These are phyloP conservation scores for Pachymerium ferrugineum DNA, from an alignment of 2,888 invertebrate genomes.

Conservation along the genomic window DNA sequence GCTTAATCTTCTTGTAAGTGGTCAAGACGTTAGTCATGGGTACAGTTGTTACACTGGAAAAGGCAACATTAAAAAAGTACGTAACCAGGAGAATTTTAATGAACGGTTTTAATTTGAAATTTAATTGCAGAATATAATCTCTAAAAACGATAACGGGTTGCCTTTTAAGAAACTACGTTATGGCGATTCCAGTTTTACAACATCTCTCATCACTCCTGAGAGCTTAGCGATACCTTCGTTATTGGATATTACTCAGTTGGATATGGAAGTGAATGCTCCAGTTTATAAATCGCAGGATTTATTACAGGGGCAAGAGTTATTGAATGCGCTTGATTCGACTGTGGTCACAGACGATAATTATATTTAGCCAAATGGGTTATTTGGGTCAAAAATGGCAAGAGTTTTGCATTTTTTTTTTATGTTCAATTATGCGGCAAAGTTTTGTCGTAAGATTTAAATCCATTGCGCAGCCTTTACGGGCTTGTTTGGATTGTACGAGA, in stretches of 20 bases:
- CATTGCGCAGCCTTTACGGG: too few species aligned
- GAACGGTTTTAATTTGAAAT: not conserved
- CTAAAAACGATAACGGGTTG: not conserved
- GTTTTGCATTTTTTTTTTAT: not conserved
- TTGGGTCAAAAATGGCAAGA: not conserved
- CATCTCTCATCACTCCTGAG: constrained; percentile 32
- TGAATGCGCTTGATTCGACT: constrained; percentile 50
- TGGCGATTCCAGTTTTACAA: not conserved
- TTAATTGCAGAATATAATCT: not conserved
- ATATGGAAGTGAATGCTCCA: constrained; percentile 56
- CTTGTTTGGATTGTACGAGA: not conserved
- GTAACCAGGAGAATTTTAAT: too few species aligned
- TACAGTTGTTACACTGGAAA: constrained; percentile 69
- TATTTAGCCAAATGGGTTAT: constrained; percentile 3
- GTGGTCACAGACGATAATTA: not conserved
- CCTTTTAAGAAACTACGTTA: not conserved
- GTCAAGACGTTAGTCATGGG: constrained; percentile 88
- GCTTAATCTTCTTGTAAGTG: constrained; percentile 91
- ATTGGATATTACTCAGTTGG: constrained; percentile 52
- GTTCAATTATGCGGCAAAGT: not conserved
- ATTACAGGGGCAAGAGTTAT: constrained; percentile 52
- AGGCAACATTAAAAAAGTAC: not conserved
- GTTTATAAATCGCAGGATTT: constrained; percentile 46
- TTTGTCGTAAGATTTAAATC: not conserved
- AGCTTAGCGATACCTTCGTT: constrained; percentile 39